A percentile compares a stretch with the other conserved stretches of the same genome.
Conservation (phyloP, 2,797 vertebrate genomes). For the Mus minutoides region DNA sequence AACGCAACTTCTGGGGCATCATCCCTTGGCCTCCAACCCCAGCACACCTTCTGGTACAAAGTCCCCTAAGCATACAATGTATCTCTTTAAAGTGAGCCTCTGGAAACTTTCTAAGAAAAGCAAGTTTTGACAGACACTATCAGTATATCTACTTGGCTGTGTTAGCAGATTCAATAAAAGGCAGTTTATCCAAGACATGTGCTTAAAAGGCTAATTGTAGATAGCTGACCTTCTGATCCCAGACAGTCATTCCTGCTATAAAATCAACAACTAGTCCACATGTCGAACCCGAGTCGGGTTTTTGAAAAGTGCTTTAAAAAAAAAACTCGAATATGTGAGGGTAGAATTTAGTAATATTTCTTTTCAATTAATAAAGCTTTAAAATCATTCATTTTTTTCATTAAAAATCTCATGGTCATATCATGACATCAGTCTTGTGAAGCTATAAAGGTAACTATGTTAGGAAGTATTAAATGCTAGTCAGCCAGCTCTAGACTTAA, state of each 20-base stretch:
- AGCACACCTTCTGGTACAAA: background rate
- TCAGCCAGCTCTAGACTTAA: background rate
- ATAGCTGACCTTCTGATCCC: accelerated
- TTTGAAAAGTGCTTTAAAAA: background rate
- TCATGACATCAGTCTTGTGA: background rate
- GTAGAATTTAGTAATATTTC: background rate
- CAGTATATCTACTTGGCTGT: background rate
- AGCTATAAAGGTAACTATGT: background rate
- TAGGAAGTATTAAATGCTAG: background rate
- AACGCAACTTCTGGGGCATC: background rate
- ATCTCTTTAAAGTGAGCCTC: background rate
- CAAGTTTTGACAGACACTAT: background rate
- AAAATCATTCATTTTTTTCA: background rate
- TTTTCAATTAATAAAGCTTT: background rate
- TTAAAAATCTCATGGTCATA: background rate
- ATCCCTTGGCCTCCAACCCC: background rate
- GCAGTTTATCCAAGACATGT: background rate
- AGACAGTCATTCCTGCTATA: background rate
- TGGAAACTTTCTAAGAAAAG: background rate
- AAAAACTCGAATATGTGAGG: background rate
- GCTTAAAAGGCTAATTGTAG: background rate
- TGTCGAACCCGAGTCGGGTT: background rate
- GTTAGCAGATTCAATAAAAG: background rate
- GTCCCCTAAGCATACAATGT: background rate
- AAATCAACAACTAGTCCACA: background rate